phyloP scores from a whole-genome alignment of 1,140 invertebrate species.

The Drosophila orosa region DNA sequence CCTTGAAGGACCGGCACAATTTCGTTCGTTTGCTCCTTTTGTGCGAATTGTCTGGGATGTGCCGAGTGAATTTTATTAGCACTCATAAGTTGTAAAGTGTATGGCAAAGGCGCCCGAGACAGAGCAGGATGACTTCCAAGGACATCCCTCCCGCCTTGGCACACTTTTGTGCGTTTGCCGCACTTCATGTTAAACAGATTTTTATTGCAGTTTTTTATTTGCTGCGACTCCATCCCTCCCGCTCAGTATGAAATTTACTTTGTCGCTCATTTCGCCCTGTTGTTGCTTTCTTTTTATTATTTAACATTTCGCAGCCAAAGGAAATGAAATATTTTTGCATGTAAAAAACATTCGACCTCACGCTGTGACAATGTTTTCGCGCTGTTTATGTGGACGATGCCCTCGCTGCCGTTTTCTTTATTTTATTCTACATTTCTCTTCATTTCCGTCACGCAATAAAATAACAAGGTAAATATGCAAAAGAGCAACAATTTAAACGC shows the following conservation, averaged over 20 bases:
- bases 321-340: constrained; percentile 82
- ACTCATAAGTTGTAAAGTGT: constrained; percentile 81
- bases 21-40: constrained; percentile 9
- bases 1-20: constrained; percentile 64
- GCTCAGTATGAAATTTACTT: constrained; percentile 60
- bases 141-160: constrained; percentile 31
- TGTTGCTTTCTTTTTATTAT: constrained; percentile 63
- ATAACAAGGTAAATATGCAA: constrained; percentile 78
- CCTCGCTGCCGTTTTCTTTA: constrained; percentile 34
- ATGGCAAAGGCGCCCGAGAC: constrained; percentile 48
- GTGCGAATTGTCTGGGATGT: constrained; percentile 58
- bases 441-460: constrained; percentile 78
- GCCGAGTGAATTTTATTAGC: constrained; percentile 78
- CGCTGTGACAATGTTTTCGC: constrained; percentile 78
- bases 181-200: constrained; percentile 80
- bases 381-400: constrained; percentile 65
- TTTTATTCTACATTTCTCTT: constrained; percentile 71
- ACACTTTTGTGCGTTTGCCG: constrained; percentile 59
- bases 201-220: constrained; percentile 81
- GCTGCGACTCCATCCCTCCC: constrained; percentile 23
- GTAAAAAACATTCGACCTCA: constrained; percentile 79
- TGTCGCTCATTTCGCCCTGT: constrained; percentile 57
- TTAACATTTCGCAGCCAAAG: constrained; percentile 76
- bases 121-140: constrained; percentile 33
- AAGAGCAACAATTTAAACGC: constrained; percentile 60